phyloP scores from a whole-genome alignment of 1,140 invertebrate species.

The Anagrus nilaparvatae region DNA sequence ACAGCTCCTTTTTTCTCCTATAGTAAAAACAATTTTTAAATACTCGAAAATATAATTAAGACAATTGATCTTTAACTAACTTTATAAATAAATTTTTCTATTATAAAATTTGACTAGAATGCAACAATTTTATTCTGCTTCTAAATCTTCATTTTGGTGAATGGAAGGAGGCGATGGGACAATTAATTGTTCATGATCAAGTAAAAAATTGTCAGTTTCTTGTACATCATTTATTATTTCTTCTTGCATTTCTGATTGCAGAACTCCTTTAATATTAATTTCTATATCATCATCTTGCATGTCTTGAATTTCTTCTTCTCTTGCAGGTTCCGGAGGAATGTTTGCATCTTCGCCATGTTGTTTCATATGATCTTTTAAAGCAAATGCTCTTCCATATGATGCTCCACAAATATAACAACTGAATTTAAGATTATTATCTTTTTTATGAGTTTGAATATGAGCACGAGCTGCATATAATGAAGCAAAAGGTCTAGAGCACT shows the following conservation, averaged over 20 bases:
- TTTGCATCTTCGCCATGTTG: slow-evolving; percentile 42
- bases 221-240: no score
- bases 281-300: no score
- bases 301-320: slow-evolving; percentile 36
- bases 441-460: slow-evolving; percentile 60
- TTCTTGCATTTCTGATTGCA: no score
- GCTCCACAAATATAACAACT: slow-evolving; percentile 62
- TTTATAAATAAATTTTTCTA: no score
- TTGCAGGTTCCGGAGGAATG: slow-evolving; percentile 28
- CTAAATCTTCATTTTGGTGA: no score
- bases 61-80: no score
- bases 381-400: slow-evolving; percentile 59
- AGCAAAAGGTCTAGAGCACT: slow-evolving; percentile 59
- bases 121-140: no score
- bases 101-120: no score
- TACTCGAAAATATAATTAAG: no score
- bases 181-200: slow-evolving; percentile 28
- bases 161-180: slow-evolving; percentile 24
- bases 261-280: no score
- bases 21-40: no score
- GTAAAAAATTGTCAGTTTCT: slow-evolving; percentile 25
- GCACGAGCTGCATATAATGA: slow-evolving; percentile 59
- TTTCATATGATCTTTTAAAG: slow-evolving; percentile 58
- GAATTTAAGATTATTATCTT: slow-evolving; percentile 59
- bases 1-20: no score